Evolutionary conservation across 2,113 vertebrate genomes (phyloP), one percentile per base, ranked within the genome.

Genomic region (Pseudonaja textilis): DNA sequence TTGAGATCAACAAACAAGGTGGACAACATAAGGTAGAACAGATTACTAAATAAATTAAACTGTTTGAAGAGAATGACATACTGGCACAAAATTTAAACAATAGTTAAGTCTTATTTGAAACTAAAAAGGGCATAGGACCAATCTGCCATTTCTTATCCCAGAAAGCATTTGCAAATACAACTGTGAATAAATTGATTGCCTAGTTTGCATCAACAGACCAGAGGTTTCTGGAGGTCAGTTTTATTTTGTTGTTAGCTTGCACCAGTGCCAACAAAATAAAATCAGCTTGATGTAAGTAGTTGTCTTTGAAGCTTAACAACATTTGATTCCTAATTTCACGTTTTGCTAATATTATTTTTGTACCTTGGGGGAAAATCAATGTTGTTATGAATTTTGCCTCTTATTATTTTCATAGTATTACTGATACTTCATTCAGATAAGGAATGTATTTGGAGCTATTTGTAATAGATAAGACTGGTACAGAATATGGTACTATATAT

Each of bases 1-100:
- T n/a, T 55, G 89, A 93, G 52, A 91, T 57, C 89, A 88, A 93
- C 61, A 88, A 88, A 81, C 90, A 57, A 91, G 61, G 59, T 91
- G 85, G 61, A 91, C 85, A 88, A 47, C 85, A 91, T 89, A 92
- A 89, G 92, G 69, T 69, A 92, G 69, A 85, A 4, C 64, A 59
- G 54, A 69, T 89, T 59, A 89, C 88, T 50, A 10, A 59, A 69
- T 50, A 47, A 89, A 89, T 92, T 85, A 92, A 85, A 89, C 2
- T 50, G 64, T 89, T 89, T 34, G 54, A 92, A 39, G 52, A 47
- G 39, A 26, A 57, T 89, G 64, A 42, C 87, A 89, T 12, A 47
- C 1, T 85, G 42, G 16, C 29, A 29, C 50, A 47, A 47, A 16
- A 89, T 81, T 92, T 89, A 64, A 55, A 39, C 87, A 89, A 92